phyloP scores from a whole-genome alignment of 2,888 invertebrate species.

The Drosophila flavopinicola region DNA sequence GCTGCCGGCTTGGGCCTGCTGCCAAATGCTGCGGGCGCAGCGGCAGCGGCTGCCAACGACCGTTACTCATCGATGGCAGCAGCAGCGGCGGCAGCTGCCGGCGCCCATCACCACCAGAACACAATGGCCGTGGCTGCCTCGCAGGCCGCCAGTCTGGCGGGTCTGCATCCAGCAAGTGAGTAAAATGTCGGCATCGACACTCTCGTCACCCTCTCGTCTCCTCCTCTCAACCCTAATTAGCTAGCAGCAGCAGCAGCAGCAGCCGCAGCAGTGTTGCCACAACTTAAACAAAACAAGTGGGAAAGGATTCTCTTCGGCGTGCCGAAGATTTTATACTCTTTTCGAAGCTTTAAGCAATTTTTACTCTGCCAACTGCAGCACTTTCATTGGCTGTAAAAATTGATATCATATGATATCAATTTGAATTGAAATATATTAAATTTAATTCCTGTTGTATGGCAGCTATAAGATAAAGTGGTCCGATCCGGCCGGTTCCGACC shows the following conservation, averaged over 20 bases:
- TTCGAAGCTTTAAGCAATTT: too few species aligned
- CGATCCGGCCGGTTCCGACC: too few species aligned
- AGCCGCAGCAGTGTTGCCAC: conserved; percentile 2
- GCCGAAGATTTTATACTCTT: too few species aligned
- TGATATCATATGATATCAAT: too few species aligned
- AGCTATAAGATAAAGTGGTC: too few species aligned
- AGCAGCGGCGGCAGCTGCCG: conserved; percentile 84
- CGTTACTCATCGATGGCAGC: conserved; percentile 83
- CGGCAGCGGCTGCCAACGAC: conserved; percentile 82
- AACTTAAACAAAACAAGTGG: neutral
- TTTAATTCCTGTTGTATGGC: too few species aligned
- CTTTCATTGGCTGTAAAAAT: too few species aligned
- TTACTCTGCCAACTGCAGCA: too few species aligned
- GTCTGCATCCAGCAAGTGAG: conserved; percentile 90
- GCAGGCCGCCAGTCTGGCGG: conserved; percentile 91
- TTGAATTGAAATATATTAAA: too few species aligned
- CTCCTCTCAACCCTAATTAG: neutral
- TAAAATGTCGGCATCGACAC: conserved; percentile 74
- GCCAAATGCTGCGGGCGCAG: conserved; percentile 83
- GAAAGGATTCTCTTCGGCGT: too few species aligned
- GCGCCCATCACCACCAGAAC: conserved; percentile 87
- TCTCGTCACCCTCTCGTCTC: too few species aligned
- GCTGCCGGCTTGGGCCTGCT: conserved; percentile 83
- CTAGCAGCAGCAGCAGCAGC: too few species aligned
- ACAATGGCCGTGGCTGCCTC: conserved; percentile 93